Evolutionary conservation across 2,113 vertebrate species (phyloP).

Genomic region (Cyprinodon brontotheroides): DNA sequence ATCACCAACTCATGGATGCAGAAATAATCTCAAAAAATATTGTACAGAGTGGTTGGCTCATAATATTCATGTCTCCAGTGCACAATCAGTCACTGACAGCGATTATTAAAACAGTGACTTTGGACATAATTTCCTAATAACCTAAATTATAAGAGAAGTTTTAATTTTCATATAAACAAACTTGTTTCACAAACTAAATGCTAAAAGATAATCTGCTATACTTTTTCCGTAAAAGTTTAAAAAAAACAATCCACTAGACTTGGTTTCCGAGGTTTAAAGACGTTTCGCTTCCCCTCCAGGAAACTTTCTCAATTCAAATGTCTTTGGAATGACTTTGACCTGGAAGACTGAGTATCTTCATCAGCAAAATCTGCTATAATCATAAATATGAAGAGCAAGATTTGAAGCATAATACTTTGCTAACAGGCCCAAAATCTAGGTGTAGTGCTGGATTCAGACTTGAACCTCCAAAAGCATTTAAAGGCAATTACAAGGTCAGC

Average conservation of each 20-base stretch:
- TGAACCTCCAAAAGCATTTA: no score
- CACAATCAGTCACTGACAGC: conserved; percentile 29
- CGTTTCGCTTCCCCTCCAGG: no score
- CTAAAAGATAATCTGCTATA: conserved; percentile 24
- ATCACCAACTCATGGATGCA: conserved; percentile 17
- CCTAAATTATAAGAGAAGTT: conserved; percentile 14
- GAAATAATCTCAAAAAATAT: conserved; percentile 26
- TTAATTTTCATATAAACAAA: conserved; percentile 33
- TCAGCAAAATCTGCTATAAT: conserved; percentile 10
- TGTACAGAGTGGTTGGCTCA: conserved; percentile 7
- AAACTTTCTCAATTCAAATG: no score
- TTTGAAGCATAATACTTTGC: neutral
- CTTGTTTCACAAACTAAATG: conserved; percentile 29
- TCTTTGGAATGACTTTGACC: no score
- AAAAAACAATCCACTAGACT: no score
- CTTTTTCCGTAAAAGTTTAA: no score
- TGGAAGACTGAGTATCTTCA: no score
- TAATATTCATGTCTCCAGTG: conserved; percentile 30
- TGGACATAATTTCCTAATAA: conserved; percentile 10
- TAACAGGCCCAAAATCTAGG: neutral
- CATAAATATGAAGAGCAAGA: conserved; percentile 20
- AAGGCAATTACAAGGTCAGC: no score
- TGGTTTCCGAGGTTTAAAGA: no score
- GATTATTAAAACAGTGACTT: conserved; percentile 20
- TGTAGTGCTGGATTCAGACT: no score